Evolutionary conservation across 2,797 vertebrate genomes (phyloP).

Genomic region (Hozukius guyotensis): DNA sequence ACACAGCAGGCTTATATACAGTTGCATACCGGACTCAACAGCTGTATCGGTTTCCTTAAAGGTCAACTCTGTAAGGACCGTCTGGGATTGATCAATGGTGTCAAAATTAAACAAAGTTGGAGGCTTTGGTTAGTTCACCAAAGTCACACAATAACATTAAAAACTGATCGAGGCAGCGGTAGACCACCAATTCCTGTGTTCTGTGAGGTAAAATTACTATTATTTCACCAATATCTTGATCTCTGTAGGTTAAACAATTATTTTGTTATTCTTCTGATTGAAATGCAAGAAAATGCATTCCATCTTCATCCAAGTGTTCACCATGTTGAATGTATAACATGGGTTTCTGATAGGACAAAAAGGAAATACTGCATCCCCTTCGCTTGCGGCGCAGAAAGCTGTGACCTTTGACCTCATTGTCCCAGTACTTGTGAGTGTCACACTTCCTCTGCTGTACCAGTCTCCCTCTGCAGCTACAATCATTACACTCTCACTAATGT

Average conservation of each 20-base stretch:
- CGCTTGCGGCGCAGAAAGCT: not conserved
- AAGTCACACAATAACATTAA: too few relatives aligned
- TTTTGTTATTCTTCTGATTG: not conserved
- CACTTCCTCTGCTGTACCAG: slow-evolving; percentile 9
- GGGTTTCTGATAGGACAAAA: not conserved
- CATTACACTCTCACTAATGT: slow-evolving; percentile 70
- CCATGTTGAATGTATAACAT: not conserved
- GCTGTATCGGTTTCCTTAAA: too few relatives aligned
- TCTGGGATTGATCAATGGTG: too few relatives aligned
- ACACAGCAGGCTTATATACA: not conserved
- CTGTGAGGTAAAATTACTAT: not conserved
- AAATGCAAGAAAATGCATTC: not conserved
- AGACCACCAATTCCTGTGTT: too few relatives aligned
- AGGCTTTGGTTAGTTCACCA: too few relatives aligned
- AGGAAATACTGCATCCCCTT: not conserved
- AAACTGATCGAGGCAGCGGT: too few relatives aligned
- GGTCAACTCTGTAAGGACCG: too few relatives aligned
- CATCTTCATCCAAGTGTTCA: not conserved
- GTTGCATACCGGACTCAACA: not conserved
- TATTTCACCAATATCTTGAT: not conserved
- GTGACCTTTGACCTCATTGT: slow-evolving; percentile 35
- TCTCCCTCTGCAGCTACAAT: slow-evolving; percentile 51
- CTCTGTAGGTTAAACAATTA: not conserved
- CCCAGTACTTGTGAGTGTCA: slow-evolving; percentile 10
- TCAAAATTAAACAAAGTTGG: too few relatives aligned